These are phyloP conservation scores for Distichodus sexfasciatus DNA, from an alignment of 2,797 vertebrate species.

Conservation along the genomic window DNA sequence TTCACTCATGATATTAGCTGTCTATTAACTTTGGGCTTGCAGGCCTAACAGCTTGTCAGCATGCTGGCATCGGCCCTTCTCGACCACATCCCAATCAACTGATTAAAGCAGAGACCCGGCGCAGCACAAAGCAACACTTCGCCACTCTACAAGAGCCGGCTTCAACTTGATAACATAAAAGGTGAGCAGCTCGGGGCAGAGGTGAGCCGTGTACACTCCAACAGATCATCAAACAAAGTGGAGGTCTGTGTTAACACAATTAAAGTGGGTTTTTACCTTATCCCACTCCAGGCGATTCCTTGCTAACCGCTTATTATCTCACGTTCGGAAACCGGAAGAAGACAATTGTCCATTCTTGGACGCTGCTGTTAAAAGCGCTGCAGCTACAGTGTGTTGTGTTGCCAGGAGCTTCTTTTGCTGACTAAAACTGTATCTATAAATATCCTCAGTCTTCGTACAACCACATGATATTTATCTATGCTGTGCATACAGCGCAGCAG, in stretches of 20 bases:
- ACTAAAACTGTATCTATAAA: neutral
- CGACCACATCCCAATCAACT: conserved; percentile 52
- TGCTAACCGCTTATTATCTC: conserved; percentile 21
- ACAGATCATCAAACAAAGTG: conserved; percentile 16
- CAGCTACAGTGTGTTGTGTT: neutral
- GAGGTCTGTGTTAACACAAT: conserved; percentile 11
- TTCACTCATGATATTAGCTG: conserved; percentile 91
- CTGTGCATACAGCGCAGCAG: too few species aligned
- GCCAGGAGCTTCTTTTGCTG: neutral
- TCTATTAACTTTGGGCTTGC: conserved; percentile 83
- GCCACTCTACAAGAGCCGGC: conserved; percentile 20
- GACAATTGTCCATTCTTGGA: conserved; percentile 6
- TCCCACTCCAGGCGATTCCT: neutral
- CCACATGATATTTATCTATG: too few species aligned
- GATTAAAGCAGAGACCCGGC: conserved; percentile 41
- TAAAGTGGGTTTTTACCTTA: conserved; percentile 3
- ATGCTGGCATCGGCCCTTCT: conserved; percentile 57
- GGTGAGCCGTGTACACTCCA: conserved; percentile 15
- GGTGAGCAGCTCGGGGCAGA: conserved; percentile 20
- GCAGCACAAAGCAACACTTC: conserved; percentile 25
- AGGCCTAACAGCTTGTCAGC: conserved; percentile 72
- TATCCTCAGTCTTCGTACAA: too few species aligned
- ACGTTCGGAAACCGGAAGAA: conserved; percentile 20
- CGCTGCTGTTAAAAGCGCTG: neutral
- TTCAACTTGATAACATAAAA: conserved; percentile 33